Conservation (phyloP, 2,113 vertebrate genomes). For the Dermatemys mawii region DNA sequence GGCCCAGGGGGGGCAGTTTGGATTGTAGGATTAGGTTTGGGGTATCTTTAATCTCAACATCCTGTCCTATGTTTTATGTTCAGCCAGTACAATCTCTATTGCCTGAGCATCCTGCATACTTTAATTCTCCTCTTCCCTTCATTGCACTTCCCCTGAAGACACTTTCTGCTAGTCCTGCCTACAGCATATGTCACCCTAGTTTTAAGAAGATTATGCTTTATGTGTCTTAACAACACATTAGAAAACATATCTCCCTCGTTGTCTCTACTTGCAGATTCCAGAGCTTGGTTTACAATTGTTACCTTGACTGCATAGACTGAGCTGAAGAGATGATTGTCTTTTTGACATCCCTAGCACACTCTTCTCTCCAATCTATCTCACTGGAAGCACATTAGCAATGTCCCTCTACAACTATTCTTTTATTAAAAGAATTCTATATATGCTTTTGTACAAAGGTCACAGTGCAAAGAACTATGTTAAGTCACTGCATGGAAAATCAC, state of each 20-base stretch:
- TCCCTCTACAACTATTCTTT: not conserved
- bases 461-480: not conserved
- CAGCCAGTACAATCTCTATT: not conserved
- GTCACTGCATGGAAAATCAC: not conserved
- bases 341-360: not conserved
- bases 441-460: not conserved
- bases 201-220: not conserved
- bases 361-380: not conserved
- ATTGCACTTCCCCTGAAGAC: not conserved
- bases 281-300: not conserved
- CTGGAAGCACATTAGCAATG: not conserved
- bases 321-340: not conserved
- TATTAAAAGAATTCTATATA: not conserved
- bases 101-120: not conserved
- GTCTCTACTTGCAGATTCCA: not conserved
- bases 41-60: not conserved
- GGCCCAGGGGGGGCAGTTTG: not conserved
- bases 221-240: not conserved
- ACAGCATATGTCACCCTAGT: not conserved
- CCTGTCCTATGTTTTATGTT: not conserved
- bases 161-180: not conserved
- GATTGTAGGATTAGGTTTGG: not conserved
- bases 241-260: not conserved
- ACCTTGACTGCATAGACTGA: not conserved
- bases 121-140: not conserved